Percentiles rank a stretch among this genome's conserved stretches.
Conservation (phyloP, 2,888 invertebrate species). For the Steromphala cineraria region DNA sequence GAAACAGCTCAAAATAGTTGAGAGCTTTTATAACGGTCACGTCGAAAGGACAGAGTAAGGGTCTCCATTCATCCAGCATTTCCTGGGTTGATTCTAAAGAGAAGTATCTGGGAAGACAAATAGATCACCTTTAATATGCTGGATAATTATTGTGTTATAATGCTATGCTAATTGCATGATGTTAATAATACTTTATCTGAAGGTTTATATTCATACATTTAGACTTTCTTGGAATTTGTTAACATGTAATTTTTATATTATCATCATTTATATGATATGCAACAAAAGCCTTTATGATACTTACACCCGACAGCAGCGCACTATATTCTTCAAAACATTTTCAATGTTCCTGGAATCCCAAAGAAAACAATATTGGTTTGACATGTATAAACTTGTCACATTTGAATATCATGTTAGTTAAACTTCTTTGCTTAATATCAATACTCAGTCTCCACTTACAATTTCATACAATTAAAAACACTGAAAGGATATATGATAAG, state of each 20-base stretch:
- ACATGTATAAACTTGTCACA: background rate
- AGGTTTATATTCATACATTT: no score
- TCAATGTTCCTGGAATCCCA: constrained; percentile 74
- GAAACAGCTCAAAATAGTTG: constrained; percentile 83
- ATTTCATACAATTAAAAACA: background rate
- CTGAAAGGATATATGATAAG: background rate
- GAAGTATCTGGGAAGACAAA: constrained; percentile 65
- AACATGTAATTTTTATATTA: no score
- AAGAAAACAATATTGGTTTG: background rate
- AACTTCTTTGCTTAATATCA: no score
- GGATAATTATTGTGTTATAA: no score
- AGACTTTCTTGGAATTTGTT: no score
- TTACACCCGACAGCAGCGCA: constrained; percentile 72
- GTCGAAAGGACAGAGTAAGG: constrained; percentile 85
- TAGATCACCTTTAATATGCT: no score
- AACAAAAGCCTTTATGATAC: constrained; percentile 37
- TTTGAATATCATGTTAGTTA: no score
- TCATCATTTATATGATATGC: no score
- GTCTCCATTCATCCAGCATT: constrained; percentile 88
- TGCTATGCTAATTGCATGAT: no score
- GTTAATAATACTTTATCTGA: no score
- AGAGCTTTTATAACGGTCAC: constrained; percentile 72
- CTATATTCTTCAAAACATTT: constrained; percentile 69
- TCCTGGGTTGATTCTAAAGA: constrained; percentile 84
- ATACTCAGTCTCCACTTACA: no score